Percentiles rank a stretch among this genome's conserved stretches.
phyloP scores from a whole-genome alignment of 2,888 invertebrate genomes.

The Pteria penguin region DNA sequence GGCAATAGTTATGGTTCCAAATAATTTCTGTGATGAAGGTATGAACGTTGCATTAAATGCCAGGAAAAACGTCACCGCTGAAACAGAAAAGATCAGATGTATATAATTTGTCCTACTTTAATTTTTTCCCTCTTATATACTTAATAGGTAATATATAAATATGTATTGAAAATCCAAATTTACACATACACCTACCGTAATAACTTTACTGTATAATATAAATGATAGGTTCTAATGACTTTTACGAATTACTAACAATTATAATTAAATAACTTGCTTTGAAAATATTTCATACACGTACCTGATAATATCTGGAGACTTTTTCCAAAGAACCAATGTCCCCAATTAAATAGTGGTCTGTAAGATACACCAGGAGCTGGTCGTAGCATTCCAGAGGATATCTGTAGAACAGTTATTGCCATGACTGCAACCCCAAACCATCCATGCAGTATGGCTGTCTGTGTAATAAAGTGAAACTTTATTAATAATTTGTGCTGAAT shows the following conservation, averaged over 20 bases:
- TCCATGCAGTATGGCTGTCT: slow-evolving; percentile 54
- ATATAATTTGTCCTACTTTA: too few relatives aligned
- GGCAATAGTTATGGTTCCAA: slow-evolving; percentile 54
- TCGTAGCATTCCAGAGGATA: slow-evolving; percentile 84
- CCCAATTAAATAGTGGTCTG: slow-evolving; percentile 93
- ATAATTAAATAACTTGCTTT: too few relatives aligned
- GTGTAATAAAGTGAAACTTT: too few relatives aligned
- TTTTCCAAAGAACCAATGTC: slow-evolving; percentile 94
- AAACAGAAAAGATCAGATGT: slow-evolving; percentile 5
- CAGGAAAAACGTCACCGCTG: slow-evolving; percentile 60
- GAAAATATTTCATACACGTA: too few relatives aligned
- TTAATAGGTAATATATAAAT: too few relatives aligned
- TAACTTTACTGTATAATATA: too few relatives aligned
- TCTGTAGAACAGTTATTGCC: slow-evolving; percentile 51
- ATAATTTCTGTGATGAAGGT: slow-evolving; percentile 48
- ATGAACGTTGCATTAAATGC: slow-evolving; percentile 56
- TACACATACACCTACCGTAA: too few relatives aligned
- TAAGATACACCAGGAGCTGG: slow-evolving; percentile 91
- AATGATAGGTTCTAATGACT: too few relatives aligned
- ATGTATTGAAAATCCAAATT: too few relatives aligned
- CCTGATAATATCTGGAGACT: slow-evolving; percentile 82
- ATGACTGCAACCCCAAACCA: slow-evolving; percentile 62
- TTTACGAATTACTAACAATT: too few relatives aligned
- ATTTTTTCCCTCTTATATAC: too few relatives aligned
- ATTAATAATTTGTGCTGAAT: too few relatives aligned